Base-by-base conservation (phyloP, 2,888 invertebrate species). In the Phasia obesa region DNA sequence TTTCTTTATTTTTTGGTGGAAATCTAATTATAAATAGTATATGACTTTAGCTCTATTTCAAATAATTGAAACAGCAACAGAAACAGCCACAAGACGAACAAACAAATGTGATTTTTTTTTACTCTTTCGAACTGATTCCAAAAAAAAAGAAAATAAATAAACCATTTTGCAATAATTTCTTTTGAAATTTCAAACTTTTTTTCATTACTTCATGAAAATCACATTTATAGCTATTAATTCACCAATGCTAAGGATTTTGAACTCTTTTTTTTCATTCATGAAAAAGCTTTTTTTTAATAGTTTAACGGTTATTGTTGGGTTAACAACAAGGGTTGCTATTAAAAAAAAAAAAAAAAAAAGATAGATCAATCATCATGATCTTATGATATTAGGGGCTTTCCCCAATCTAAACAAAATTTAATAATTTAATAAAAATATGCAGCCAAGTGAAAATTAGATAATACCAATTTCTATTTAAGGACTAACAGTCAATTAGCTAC, bases 251-350 rank as follows among this genome's bases (percentile, higher is more conserved):
- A 35, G 35, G 35, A 11, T 35, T 5, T 35, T 35, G n/a, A 42
- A 42, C 15, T 7, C 15, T 42, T 35, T 42, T 42, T 38, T 15
- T 86, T 86, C 85, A 86, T 88, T 62, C 13, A 47, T 21, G n/a
- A 86, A 85, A 86, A 85, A 44, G 2, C n/a, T 84, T 86, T 88
- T 88, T 86, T 87, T 42, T 6, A 27, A 2, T 42, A 42, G 5
- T 42, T 42, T 42, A 15, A 42, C 27, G 3, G 35, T 35, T 11
- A 4, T 42, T 42, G 38, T 42, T 42, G 38, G 13, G 5, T 2
- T 35, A 5, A 5, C 35, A 35, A 35, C 35, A 35, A 35, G 35
- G 6, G 31, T 35, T 11, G 31, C 9, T n/a, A n/a, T 35, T 35
- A 35, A 0, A 35, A 35, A 11, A 35, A 35, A 3, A 2, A 35